Percentiles rank a stretch among this genome's conserved stretches.
Conservation (phyloP, 2,797 vertebrate species). For the Cossypha heuglini region DNA sequence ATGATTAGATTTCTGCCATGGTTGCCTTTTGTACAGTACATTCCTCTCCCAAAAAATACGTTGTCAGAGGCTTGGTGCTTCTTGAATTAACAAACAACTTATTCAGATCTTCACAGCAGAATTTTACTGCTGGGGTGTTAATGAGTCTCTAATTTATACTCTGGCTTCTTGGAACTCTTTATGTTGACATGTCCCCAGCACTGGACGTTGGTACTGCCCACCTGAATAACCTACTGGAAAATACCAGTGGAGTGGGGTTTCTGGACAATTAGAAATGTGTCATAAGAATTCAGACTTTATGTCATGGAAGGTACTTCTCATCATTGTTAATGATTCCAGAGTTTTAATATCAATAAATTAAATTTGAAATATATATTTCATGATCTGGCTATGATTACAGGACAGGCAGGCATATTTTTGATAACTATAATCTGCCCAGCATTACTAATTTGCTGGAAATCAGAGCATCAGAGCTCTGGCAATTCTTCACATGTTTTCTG, state of each 20-base stretch:
- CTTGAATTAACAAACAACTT: neutral
- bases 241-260: neutral
- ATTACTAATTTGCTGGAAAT: neutral
- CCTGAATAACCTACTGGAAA: neutral
- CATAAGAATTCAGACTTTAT: neutral
- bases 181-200: neutral
- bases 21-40: neutral
- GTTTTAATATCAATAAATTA: neutral
- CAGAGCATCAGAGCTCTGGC: neutral
- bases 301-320: neutral
- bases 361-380: neutral
- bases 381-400: neutral
- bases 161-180: neutral
- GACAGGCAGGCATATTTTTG: neutral
- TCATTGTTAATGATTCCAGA: neutral
- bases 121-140: neutral
- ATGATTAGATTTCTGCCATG: neutral
- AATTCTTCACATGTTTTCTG: neutral
- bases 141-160: neutral
- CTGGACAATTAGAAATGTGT: neutral
- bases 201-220: neutral
- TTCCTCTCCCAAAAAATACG: neutral
- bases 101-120: neutral
- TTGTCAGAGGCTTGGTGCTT: neutral
- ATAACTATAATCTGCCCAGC: neutral